Evolutionary conservation across 2,797 vertebrate genomes (phyloP).

Genomic region (Anguilla megastoma): DNA sequence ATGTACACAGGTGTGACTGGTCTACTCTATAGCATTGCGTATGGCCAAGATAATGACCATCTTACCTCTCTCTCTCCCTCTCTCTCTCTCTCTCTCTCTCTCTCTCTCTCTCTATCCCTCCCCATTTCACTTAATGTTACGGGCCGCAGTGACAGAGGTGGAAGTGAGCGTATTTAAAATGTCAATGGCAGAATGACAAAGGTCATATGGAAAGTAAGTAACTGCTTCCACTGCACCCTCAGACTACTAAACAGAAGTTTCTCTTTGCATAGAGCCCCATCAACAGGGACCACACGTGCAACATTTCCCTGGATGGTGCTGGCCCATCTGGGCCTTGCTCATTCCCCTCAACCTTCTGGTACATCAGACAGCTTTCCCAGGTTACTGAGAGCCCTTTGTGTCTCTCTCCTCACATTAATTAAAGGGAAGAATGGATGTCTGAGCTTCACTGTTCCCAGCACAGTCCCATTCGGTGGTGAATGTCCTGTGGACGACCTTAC

Average conservation of each 20-base stretch:
- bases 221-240: background rate
- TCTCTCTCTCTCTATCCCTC: background rate
- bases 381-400: background rate
- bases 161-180: conserved; percentile 28
- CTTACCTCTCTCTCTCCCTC: conserved; percentile 29
- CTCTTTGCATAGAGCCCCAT: background rate
- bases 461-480: conserved; percentile 18
- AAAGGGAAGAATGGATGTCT: conserved; percentile 36
- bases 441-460: background rate
- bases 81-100: conserved; percentile 2
- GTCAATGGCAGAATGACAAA: conserved; percentile 25
- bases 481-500: background rate
- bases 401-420: background rate
- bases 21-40: conserved; percentile 25
- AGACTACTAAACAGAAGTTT: conserved; percentile 15
- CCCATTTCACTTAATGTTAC: conserved; percentile 20
- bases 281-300: background rate
- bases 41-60: conserved; percentile 44
- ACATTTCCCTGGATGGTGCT: background rate
- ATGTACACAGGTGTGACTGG: background rate
- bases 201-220: conserved; percentile 19
- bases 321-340: background rate
- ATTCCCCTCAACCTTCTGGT: background rate
- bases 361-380: background rate
- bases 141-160: background rate